Conservation (phyloP, 2,888 invertebrate genomes). For the Drosophila subquinaria region DNA sequence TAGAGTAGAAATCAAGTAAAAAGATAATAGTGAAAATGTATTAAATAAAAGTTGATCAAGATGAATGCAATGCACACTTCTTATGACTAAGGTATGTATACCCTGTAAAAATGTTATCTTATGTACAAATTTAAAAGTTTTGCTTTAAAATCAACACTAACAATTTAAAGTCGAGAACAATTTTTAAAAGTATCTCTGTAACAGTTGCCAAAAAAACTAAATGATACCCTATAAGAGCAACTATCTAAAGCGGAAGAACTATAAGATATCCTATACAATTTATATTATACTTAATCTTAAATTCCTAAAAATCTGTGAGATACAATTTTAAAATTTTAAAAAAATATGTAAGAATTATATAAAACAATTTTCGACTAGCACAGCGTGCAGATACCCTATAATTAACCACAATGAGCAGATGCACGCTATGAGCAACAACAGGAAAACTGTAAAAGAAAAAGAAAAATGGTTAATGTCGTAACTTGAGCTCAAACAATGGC, state of each 20-base stretch:
- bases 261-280: background rate
- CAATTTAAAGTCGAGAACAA: too few relatives aligned
- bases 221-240: background rate
- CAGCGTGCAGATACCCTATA: conserved; percentile 12
- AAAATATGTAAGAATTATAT: background rate
- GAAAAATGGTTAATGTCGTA: conserved; percentile 13
- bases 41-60: background rate
- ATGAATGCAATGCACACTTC: too few relatives aligned
- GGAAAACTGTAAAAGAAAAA: background rate
- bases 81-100: too few relatives aligned
- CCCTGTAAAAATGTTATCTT: too few relatives aligned
- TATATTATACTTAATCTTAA: background rate
- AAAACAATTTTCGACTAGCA: background rate
- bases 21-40: background rate
- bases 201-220: background rate
- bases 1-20: background rate
- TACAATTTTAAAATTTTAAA: background rate
- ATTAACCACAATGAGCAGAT: background rate
- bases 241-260: background rate
- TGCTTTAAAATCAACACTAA: too few relatives aligned
- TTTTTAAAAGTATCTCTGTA: too few relatives aligned
- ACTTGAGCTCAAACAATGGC: conserved; percentile 21
- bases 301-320: background rate
- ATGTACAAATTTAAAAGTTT: too few relatives aligned
- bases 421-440: conserved; percentile 21